A percentile compares a stretch with the other conserved stretches of the same genome.
phyloP scores from a whole-genome alignment of 2,888 invertebrate species.

The Apantesis nais region DNA sequence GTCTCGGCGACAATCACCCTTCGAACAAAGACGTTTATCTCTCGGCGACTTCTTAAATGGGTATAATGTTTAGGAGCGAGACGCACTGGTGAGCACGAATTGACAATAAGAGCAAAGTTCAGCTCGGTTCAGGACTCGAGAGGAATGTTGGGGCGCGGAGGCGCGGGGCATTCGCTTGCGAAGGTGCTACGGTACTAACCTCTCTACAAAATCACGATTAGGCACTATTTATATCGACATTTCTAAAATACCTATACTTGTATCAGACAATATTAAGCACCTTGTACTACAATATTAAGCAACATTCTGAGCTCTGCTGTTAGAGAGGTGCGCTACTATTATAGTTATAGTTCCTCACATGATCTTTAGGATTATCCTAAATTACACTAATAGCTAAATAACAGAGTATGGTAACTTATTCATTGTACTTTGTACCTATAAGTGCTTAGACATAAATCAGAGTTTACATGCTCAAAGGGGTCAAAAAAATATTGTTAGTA shows the following conservation, averaged over 20 bases:
- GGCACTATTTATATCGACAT: slow-evolving; percentile 77
- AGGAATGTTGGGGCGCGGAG: slow-evolving; percentile 79
- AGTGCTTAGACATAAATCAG: neutral
- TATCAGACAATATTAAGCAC: slow-evolving; percentile 56
- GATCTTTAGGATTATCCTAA: slow-evolving; percentile 32
- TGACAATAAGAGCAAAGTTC: slow-evolving; percentile 86
- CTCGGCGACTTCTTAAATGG: slow-evolving; percentile 65
- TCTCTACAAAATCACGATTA: slow-evolving; percentile 79
- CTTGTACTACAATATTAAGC: slow-evolving; percentile 47
- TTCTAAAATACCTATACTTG: slow-evolving; percentile 65
- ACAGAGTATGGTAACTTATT: slow-evolving; percentile 23
- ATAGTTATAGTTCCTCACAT: slow-evolving; percentile 30
- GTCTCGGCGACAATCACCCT: slow-evolving; percentile 58
- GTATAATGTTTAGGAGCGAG: slow-evolving; percentile 69
- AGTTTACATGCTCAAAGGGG: slow-evolving; percentile 16
- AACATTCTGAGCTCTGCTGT: slow-evolving; percentile 38
- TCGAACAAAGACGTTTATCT: slow-evolving; percentile 66
- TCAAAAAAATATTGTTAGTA: slow-evolving; percentile 14
- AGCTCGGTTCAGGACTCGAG: slow-evolving; percentile 80
- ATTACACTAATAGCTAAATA: slow-evolving; percentile 27
- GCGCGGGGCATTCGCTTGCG: slow-evolving; percentile 64
- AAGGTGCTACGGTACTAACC: slow-evolving; percentile 72
- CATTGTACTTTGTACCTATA: slow-evolving; percentile 13
- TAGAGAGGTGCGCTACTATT: slow-evolving; percentile 31
- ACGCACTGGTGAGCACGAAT: slow-evolving; percentile 81